Conservation (phyloP, 2,797 vertebrate species). For the Enteromius radiatus region DNA sequence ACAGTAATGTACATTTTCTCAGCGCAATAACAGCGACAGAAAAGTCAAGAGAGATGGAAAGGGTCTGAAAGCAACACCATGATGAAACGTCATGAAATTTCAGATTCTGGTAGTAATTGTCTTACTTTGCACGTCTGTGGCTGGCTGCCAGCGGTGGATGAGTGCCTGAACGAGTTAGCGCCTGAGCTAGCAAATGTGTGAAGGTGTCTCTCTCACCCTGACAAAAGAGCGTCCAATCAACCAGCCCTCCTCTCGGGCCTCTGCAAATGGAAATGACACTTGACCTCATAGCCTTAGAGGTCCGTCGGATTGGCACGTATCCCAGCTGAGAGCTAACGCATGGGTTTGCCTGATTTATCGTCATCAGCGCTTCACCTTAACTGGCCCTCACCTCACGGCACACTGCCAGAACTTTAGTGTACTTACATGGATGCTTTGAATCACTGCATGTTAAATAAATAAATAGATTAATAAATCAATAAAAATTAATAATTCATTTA, state of each 20-base stretch:
- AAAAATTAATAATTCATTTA: background rate
- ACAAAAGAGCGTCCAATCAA: slow-evolving; percentile 42
- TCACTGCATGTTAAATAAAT: background rate
- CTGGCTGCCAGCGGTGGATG: slow-evolving; percentile 6
- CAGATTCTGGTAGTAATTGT: slow-evolving; percentile 35
- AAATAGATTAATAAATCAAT: background rate
- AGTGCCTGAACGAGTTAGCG: slow-evolving; percentile 32
- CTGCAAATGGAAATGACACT: slow-evolving; percentile 24
- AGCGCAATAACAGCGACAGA: slow-evolving; percentile 11
- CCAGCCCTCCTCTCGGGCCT: slow-evolving; percentile 1
- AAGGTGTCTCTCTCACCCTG: slow-evolving; percentile 49
- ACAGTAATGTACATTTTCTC: slow-evolving; percentile 21
- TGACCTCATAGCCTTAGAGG: slow-evolving; percentile 21
- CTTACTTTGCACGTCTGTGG: slow-evolving; percentile 23
- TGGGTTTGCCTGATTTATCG: slow-evolving; percentile 56
- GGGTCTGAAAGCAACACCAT: slow-evolving; percentile 6
- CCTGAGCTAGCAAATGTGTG: slow-evolving; percentile 29
- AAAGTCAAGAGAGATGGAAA: background rate
- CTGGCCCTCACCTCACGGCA: background rate
- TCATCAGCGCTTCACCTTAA: slow-evolving; percentile 7
- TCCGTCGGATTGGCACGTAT: slow-evolving; percentile 37
- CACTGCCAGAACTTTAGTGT: background rate
- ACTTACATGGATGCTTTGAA: background rate
- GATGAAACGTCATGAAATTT: slow-evolving; percentile 36
- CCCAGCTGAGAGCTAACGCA: slow-evolving; percentile 59